These are phyloP conservation scores for Ctenicera cuprea DNA, from an alignment of 2,888 invertebrate species.

Conservation along the genomic window DNA sequence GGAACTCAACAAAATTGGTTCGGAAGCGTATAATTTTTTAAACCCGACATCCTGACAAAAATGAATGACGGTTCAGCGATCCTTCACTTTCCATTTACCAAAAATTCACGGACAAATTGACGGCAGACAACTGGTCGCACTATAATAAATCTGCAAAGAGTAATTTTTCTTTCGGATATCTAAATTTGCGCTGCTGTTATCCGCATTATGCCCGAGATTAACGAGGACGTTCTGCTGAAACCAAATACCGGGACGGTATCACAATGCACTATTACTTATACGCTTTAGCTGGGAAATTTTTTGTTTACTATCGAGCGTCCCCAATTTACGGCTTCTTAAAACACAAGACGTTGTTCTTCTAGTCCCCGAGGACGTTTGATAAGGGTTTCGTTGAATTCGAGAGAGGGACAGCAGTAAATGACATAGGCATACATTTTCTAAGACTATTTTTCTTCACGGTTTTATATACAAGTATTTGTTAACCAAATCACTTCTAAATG, in stretches of 20 bases:
- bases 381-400: slow-evolving; percentile 25
- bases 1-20: slow-evolving; percentile 19
- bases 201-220: slow-evolving; percentile 6
- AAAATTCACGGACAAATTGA: slow-evolving; percentile 16
- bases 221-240: background rate
- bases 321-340: slow-evolving; percentile 12
- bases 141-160: slow-evolving; percentile 15
- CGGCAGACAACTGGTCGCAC: slow-evolving; percentile 16
- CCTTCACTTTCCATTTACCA: slow-evolving; percentile 15
- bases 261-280: slow-evolving; percentile 12
- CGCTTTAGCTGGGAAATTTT: background rate
- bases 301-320: background rate
- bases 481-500: slow-evolving; percentile 20
- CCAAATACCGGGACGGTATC: background rate
- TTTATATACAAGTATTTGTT: slow-evolving; percentile 13
- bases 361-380: slow-evolving; percentile 19
- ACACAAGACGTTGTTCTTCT: slow-evolving; percentile 15
- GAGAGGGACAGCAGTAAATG: slow-evolving; percentile 30
- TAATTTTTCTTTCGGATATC: slow-evolving; percentile 17
- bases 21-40: slow-evolving; percentile 24
- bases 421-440: slow-evolving; percentile 22
- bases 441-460: slow-evolving; percentile 18
- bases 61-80: slow-evolving; percentile 27
- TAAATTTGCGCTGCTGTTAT: slow-evolving; percentile 9
- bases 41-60: slow-evolving; percentile 14